Evolutionary conservation across 2,888 invertebrate genomes (phyloP).

Genomic region (Fragum whitleyi): DNA sequence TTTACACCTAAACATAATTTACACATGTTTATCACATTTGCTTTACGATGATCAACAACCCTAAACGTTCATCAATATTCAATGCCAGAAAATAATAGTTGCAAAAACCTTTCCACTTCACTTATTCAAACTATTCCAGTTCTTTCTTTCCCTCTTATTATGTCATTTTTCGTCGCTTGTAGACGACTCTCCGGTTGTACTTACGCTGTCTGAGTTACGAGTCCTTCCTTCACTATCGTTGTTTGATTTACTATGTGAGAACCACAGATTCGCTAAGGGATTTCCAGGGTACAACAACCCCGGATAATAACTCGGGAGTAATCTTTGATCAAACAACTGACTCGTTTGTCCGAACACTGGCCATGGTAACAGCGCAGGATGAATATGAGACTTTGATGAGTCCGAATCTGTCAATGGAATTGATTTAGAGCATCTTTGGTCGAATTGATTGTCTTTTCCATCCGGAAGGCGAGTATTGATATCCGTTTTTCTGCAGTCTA

Average conservation of each 20-base stretch:
- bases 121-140: too few relatives aligned
- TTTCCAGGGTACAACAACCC: conserved; percentile 15
- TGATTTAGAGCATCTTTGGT: not conserved
- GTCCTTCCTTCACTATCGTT: not conserved
- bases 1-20: too few relatives aligned
- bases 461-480: conserved; percentile 2
- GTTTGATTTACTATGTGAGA: not conserved
- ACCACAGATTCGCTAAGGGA: conserved; percentile 29
- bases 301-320: conserved; percentile 6
- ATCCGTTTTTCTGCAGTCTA: not conserved
- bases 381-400: not conserved
- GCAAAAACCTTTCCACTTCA: too few relatives aligned
- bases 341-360: not conserved
- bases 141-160: too few relatives aligned
- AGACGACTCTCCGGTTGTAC: not conserved
- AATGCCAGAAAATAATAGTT: too few relatives aligned
- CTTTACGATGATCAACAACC: too few relatives aligned
- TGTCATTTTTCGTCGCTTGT: not conserved
- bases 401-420: not conserved
- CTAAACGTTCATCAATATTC: too few relatives aligned
- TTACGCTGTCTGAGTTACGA: not conserved
- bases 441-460: not conserved
- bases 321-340: conserved; percentile 26
- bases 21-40: too few relatives aligned
- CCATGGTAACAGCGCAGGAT: conserved; percentile 36